Base-by-base conservation (phyloP, 2,797 vertebrate species). In the Vireo griseus region DNA sequence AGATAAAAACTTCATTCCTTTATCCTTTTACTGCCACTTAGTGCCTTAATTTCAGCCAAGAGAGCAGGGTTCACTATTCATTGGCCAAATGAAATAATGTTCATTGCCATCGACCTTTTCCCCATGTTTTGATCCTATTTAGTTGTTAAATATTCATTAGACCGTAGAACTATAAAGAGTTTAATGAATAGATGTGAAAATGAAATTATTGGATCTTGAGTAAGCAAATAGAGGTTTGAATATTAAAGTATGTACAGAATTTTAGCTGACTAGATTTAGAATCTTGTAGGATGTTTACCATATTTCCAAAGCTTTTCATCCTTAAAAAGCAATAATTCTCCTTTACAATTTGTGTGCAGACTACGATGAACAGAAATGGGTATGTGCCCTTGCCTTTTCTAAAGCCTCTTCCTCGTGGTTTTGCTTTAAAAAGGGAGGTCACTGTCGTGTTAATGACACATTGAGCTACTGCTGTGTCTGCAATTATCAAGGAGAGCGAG, bases 21-120 rank as follows among this genome's bases (percentile, higher is more conserved):
- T 96, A 80, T 97, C 92, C 61, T 97, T 97, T 97, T 86, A 96
- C 96, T 97, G 97, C 98, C 98, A 95, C 96, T 97, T 97, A 98
- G 98, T 98, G 98, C 98, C 98, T 98, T 98, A 98, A 96, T 95
- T 97, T 97, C 97, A 97, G 82, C 96, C 95, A 97, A 96, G 96
- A 97, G 97, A 97, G 96, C 96, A 97, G 97, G 95, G 92, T 97
- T 97, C 96, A 92, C 96, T 97, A 94, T 94, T 97, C 90, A 92
- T 16, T 96, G 95, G 94, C 96, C 96, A 98, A 96, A 95, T 96
- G 95, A 96, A 97, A 95, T 62, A 66, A 94, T 86, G 58, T 94
- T 96, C 84, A 87, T 80, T 96, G 95, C 96, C 95, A 91, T 62
- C 79, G 85, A 94, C 71, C 73, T 96, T 95, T 89, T 45, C 82